Conservation (phyloP, 2,113 vertebrate species). For the Thamnaconus septentrionalis region DNA sequence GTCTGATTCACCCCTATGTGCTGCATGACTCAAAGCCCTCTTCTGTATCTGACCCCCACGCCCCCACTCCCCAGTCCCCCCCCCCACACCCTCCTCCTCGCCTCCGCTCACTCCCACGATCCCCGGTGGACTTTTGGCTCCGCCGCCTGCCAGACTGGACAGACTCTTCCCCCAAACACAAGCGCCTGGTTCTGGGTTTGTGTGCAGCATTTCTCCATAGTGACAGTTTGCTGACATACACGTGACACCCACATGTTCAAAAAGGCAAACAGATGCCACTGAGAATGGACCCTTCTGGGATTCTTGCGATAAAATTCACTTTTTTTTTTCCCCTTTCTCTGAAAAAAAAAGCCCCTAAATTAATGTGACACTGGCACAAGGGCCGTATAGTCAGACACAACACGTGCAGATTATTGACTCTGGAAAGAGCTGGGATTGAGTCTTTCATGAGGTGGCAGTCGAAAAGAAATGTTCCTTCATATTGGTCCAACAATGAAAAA, state of each 20-base stretch:
- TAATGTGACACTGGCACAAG: constrained; percentile 9
- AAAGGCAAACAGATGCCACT: constrained; percentile 42
- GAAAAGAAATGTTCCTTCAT: constrained; percentile 37
- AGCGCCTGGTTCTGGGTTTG: constrained; percentile 32
- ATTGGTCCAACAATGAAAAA: constrained; percentile 45
- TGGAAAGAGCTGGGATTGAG: constrained; percentile 48
- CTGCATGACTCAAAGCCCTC: constrained; percentile 21
- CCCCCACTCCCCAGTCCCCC: constrained; percentile 13
- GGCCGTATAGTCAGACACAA: constrained; percentile 23
- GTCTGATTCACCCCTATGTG: no score
- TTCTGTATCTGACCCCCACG: constrained; percentile 63
- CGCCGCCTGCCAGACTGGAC: constrained; percentile 43
- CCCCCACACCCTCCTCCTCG: background rate
- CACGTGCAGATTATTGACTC: constrained; percentile 49
- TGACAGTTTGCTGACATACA: constrained; percentile 38
- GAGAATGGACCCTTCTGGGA: no score
- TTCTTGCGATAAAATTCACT: no score
- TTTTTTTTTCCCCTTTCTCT: constrained; percentile 6
- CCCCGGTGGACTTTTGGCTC: constrained; percentile 36
- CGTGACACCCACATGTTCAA: constrained; percentile 3
- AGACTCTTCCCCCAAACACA: background rate
- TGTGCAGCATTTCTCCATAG: constrained; percentile 28
- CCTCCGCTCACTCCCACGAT: constrained; percentile 36
- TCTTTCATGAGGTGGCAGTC: constrained; percentile 49
- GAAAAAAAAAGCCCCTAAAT: constrained; percentile 13